phyloP scores from a whole-genome alignment of 2,113 vertebrate genomes.

The Microcebus lehilahytsara region DNA sequence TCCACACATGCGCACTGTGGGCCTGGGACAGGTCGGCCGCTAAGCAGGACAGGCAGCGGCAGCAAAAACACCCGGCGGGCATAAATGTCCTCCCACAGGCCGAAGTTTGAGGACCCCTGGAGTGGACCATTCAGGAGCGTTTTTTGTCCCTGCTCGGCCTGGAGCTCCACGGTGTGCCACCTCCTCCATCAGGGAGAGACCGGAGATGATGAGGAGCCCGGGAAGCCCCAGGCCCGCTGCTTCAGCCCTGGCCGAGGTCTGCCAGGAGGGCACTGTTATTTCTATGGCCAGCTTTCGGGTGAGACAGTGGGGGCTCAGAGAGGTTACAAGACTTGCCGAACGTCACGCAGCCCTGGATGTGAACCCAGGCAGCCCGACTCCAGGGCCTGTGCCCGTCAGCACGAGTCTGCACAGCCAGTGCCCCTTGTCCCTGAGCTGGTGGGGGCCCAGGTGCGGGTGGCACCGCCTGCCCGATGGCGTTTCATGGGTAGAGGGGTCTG shows the following conservation, averaged over 20 bases:
- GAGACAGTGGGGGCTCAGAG: not conserved
- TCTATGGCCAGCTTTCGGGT: not conserved
- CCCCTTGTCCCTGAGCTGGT: not conserved
- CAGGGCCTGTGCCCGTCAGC: not conserved
- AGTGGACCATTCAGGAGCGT: rapidly evolving
- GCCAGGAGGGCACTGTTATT: rapidly evolving
- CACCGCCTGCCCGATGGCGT: not conserved
- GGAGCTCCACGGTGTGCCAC: rapidly evolving
- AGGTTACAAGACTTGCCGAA: not conserved
- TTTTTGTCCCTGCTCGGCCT: not conserved
- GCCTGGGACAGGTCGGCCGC: too few relatives aligned
- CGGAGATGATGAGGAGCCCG: not conserved
- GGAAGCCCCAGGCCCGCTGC: not conserved
- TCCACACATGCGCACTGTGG: too few relatives aligned
- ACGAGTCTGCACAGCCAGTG: not conserved
- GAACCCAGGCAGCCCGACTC: not conserved
- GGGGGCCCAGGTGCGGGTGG: too few relatives aligned
- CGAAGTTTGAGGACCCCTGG: too few relatives aligned
- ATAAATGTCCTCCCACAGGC: too few relatives aligned
- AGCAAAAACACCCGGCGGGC: too few relatives aligned
- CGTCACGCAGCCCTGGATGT: not conserved
- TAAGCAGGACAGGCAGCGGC: too few relatives aligned
- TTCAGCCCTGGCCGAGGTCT: not conserved
- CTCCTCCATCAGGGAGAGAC: not conserved
- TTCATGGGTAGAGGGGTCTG: not conserved